Conservation (phyloP, 2,113 vertebrate genomes). For the Sinocyclocheilus anshuiensis region DNA sequence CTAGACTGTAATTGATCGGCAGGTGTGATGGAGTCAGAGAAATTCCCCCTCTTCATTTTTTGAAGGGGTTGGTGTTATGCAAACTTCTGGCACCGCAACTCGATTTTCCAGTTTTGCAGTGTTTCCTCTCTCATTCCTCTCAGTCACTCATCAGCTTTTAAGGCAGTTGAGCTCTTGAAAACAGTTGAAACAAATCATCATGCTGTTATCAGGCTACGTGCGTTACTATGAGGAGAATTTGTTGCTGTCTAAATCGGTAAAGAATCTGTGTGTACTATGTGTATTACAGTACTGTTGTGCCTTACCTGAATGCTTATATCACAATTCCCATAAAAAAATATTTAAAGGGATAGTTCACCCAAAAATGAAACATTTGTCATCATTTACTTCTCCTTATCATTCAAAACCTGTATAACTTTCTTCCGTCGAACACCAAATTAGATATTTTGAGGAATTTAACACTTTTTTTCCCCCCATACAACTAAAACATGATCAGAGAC, state of each 20-base stretch:
- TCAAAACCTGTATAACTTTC: too few relatives aligned
- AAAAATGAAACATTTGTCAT: too few relatives aligned
- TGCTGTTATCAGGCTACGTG: slow-evolving; percentile 3
- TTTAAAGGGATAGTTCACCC: too few relatives aligned
- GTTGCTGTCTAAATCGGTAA: background rate
- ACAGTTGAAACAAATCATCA: slow-evolving; percentile 53
- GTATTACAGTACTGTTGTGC: background rate
- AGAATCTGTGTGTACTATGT: background rate
- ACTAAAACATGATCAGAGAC: too few relatives aligned
- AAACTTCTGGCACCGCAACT: slow-evolving; percentile 60
- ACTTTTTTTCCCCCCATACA: too few relatives aligned
- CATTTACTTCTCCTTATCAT: too few relatives aligned
- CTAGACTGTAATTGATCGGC: slow-evolving; percentile 63
- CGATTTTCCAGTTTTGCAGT: slow-evolving; percentile 58
- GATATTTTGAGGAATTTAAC: too few relatives aligned
- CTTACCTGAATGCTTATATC: background rate
- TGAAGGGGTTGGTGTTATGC: slow-evolving; percentile 6
- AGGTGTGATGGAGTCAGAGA: slow-evolving; percentile 48
- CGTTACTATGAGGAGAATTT: background rate
- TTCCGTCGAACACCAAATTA: too few relatives aligned
- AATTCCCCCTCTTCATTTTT: background rate
- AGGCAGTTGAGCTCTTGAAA: slow-evolving; percentile 47
- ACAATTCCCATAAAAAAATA: too few relatives aligned
- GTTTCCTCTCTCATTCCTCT: background rate
- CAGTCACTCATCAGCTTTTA: slow-evolving; percentile 38